Percentiles rank a stretch among this genome's conserved stretches.
Evolutionary conservation across 2,888 invertebrate genomes (phyloP).

Genomic region (Macrophya alboannulata): DNA sequence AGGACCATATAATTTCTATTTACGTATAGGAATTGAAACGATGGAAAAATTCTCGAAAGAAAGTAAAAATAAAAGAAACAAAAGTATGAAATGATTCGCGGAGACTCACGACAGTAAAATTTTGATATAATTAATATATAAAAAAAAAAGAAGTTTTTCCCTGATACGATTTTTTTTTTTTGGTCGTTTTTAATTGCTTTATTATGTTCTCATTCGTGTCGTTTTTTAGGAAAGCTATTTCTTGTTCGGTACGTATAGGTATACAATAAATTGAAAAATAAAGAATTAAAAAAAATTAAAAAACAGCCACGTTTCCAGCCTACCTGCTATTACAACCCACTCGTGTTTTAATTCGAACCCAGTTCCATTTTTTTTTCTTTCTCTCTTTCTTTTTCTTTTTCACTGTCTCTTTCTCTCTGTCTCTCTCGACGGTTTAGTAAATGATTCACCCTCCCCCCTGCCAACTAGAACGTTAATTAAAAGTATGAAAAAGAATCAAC

Average conservation of each 20-base stretch:
- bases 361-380: not conserved
- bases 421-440: not conserved
- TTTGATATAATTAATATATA: not conserved
- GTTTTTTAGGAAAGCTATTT: not conserved
- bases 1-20: not conserved
- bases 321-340: not conserved
- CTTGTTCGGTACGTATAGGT: not conserved
- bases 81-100: too few relatives aligned
- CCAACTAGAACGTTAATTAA: conserved; percentile 21
- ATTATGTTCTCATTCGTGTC: not conserved
- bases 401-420: not conserved
- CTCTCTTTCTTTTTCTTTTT: not conserved
- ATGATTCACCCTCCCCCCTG: not conserved
- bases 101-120: too few relatives aligned
- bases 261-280: not conserved
- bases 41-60: not conserved
- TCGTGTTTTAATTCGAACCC: conserved; percentile 2
- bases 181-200: not conserved
- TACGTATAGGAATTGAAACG: not conserved
- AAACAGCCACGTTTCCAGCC: not conserved
- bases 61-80: not conserved
- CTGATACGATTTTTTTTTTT: not conserved
- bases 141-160: not conserved
- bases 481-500: not conserved
- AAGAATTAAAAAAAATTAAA: not conserved